These are phyloP conservation scores for Pandion haliaetus DNA, from an alignment of 2,113 vertebrate genomes.

Conservation along the genomic window DNA sequence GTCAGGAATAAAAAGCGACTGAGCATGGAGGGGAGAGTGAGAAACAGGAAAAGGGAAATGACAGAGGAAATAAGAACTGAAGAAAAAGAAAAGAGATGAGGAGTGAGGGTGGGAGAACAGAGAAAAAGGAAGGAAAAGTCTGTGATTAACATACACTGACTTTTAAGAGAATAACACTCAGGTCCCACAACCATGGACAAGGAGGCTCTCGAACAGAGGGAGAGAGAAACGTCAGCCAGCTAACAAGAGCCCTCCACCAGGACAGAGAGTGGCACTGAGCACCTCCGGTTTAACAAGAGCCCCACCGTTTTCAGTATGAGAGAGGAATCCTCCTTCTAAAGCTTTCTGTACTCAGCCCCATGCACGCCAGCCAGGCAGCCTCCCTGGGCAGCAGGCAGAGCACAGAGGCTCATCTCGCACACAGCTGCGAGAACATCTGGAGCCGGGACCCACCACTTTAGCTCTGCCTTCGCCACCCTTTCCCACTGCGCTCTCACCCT, in stretches of 20 bases:
- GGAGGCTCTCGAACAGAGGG: not conserved
- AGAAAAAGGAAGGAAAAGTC: slow-evolving; percentile 5
- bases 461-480: not conserved
- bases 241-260: not conserved
- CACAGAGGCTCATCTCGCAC: not conserved
- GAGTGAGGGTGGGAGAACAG: not conserved
- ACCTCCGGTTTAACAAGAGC: not conserved
- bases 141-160: slow-evolving; percentile 24
- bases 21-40: not conserved
- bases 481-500: not conserved
- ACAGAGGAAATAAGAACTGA: not conserved
- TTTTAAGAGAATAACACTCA: not conserved
- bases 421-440: not conserved
- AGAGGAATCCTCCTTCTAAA: not conserved
- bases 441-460: rapidly evolving
- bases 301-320: not conserved
- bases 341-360: not conserved
- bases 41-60: not conserved
- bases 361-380: rapidly evolving
- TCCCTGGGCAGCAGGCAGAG: not conserved
- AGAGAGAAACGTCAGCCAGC: not conserved
- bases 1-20: not conserved
- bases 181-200: not conserved
- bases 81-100: not conserved
- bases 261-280: not conserved